phyloP scores from a whole-genome alignment of 2,797 vertebrate genomes.

The Aulostomus chinensis region DNA sequence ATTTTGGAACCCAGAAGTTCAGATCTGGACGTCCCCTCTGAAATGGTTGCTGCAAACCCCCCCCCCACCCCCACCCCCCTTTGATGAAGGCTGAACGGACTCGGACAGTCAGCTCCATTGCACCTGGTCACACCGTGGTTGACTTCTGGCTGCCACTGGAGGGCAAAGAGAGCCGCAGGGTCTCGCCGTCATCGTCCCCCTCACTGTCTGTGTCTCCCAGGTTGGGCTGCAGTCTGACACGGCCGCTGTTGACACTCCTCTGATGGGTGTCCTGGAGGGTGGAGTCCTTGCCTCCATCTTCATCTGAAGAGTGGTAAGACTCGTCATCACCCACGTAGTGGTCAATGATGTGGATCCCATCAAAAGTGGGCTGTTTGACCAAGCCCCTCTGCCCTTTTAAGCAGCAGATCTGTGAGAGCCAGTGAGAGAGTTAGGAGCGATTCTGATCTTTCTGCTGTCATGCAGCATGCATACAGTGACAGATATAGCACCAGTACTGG shows the following conservation, averaged over 20 bases:
- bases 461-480: too few species aligned
- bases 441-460: too few species aligned
- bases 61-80: too few species aligned
- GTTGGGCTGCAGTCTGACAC: constrained; percentile 81
- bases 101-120: too few species aligned
- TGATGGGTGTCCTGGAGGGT: constrained; percentile 61
- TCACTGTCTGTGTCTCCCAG: constrained; percentile 86
- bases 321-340: constrained; percentile 88
- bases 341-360: constrained; percentile 95
- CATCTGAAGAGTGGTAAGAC: constrained; percentile 92
- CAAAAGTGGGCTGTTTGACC: constrained; percentile 86
- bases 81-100: too few species aligned
- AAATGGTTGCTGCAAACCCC: constrained; percentile 7
- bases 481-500: too few species aligned
- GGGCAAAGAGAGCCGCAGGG: constrained; percentile 74
- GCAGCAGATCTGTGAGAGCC: constrained; percentile 86
- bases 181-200: constrained; percentile 77
- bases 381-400: constrained; percentile 88
- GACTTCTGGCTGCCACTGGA: constrained; percentile 79
- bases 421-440: background rate
- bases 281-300: constrained; percentile 82
- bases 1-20: constrained; percentile 26
- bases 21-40: too few species aligned
- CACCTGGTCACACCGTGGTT: constrained; percentile 87
- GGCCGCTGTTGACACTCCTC: constrained; percentile 69